A percentile compares a stretch with the other conserved stretches of the same genome.
These are phyloP conservation scores for Armadillidium nasatum DNA, from an alignment of 1,140 invertebrate genomes.

Conservation along the genomic window DNA sequence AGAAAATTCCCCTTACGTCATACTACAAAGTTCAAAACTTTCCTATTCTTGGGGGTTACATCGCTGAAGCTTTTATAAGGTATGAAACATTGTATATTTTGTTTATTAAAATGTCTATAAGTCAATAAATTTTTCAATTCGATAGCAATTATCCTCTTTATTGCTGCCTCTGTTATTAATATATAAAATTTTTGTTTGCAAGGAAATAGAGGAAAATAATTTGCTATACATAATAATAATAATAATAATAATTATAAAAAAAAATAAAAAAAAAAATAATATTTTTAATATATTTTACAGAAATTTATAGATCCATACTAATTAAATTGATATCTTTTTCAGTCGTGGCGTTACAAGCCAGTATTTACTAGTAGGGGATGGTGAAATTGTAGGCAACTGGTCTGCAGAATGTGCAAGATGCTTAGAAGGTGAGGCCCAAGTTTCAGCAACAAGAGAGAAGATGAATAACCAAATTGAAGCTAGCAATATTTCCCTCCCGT, in stretches of 20 bases:
- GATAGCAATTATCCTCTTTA: too few species aligned
- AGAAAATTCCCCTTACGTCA: constrained; percentile 61
- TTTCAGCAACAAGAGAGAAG: constrained; percentile 18
- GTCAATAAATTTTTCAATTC: too few species aligned
- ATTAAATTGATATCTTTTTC: not conserved
- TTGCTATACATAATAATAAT: too few species aligned
- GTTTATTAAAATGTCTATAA: too few species aligned
- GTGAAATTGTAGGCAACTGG: constrained; percentile 33
- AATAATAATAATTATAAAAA: too few species aligned
- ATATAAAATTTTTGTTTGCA: too few species aligned
- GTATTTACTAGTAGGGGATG: constrained; percentile 35
- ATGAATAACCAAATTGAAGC: constrained; percentile 21
- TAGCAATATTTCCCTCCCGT: constrained; percentile 12
- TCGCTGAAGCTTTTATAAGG: constrained; percentile 74
- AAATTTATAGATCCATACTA: not conserved
- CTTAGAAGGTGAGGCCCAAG: constrained; percentile 25
- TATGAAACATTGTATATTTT: constrained; percentile 44
- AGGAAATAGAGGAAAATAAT: too few species aligned
- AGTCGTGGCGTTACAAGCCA: constrained; percentile 34
- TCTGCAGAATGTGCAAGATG: constrained; percentile 34
- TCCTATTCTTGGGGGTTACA: constrained; percentile 63
- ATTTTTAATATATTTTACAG: not conserved
- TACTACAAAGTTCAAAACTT: constrained; percentile 67
- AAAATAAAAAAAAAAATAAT: not conserved
- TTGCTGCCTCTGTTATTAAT: too few species aligned